Evolutionary conservation across 2,797 vertebrate genomes (phyloP).

Genomic region (Iguana delicatissima): DNA sequence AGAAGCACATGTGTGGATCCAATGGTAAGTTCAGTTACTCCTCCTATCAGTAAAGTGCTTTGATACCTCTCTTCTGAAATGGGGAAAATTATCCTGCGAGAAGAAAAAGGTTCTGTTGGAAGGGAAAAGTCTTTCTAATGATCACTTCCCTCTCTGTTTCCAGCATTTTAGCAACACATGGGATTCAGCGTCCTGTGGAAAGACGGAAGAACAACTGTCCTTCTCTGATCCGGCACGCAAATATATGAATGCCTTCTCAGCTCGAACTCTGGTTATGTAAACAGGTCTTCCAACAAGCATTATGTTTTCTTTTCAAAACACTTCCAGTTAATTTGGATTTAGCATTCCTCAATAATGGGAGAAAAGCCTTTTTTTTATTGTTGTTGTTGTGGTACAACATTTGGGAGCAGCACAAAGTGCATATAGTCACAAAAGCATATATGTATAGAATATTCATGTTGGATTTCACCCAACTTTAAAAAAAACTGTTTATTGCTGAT

Average conservation of each 20-base stretch:
- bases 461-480: constrained; percentile 92
- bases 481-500: constrained; percentile 77
- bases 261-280: constrained; percentile 97
- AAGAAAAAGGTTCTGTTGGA: neutral
- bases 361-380: constrained; percentile 83
- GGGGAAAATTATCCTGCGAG: neutral
- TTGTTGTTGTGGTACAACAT: constrained; percentile 97
- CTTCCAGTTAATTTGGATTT: constrained; percentile 80
- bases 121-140: neutral
- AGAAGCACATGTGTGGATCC: neutral
- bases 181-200: constrained; percentile 92
- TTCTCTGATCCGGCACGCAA: constrained; percentile 89
- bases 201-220: constrained; percentile 90
- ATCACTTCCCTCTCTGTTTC: constrained; percentile 35
- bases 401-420: constrained; percentile 92
- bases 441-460: constrained; percentile 80
- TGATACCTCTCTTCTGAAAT: neutral
- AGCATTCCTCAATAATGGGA: constrained; percentile 76
- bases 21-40: neutral
- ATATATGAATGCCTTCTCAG: constrained; percentile 91
- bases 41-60: neutral
- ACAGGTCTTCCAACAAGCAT: constrained; percentile 79
- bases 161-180: constrained; percentile 88
- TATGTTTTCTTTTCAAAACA: constrained; percentile 83
- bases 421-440: constrained; percentile 80